These are phyloP conservation scores for Stegodyphus dumicola DNA, from an alignment of 1,140 invertebrate genomes.

Conservation along the genomic window DNA sequence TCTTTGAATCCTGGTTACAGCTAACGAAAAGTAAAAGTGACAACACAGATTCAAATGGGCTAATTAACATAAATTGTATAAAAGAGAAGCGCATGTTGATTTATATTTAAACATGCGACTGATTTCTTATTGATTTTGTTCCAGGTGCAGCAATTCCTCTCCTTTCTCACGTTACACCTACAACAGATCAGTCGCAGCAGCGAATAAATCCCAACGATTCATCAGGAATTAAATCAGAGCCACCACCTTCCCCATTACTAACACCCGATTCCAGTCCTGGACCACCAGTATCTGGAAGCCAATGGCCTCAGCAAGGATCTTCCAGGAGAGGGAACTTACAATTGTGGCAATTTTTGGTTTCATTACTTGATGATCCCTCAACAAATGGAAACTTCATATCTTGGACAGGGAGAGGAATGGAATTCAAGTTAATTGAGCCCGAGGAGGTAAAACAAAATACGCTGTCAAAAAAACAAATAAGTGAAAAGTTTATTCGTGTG, in stretches of 20 bases:
- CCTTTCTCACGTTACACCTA: background rate
- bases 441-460: constrained; percentile 78
- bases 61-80: no score
- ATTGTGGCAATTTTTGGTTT: constrained; percentile 93
- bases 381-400: constrained; percentile 87
- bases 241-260: constrained; percentile 13
- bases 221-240: constrained; percentile 24
- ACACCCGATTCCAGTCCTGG: constrained; percentile 28
- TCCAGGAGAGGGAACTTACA: constrained; percentile 84
- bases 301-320: background rate
- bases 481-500: no score
- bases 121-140: background rate
- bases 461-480: no score
- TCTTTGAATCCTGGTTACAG: no score
- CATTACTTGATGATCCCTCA: constrained; percentile 84
- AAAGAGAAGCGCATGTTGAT: no score
- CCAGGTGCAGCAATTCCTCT: background rate
- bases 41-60: no score
- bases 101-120: no score
- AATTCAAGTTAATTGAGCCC: constrained; percentile 94
- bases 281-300: constrained; percentile 21
- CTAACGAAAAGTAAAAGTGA: no score
- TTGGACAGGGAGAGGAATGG: constrained; percentile 94
- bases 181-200: background rate
- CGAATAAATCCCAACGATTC: background rate